Percentiles rank a stretch among this genome's conserved stretches.
phyloP scores from a whole-genome alignment of 2,797 vertebrate genomes.

The Periparus ater region DNA sequence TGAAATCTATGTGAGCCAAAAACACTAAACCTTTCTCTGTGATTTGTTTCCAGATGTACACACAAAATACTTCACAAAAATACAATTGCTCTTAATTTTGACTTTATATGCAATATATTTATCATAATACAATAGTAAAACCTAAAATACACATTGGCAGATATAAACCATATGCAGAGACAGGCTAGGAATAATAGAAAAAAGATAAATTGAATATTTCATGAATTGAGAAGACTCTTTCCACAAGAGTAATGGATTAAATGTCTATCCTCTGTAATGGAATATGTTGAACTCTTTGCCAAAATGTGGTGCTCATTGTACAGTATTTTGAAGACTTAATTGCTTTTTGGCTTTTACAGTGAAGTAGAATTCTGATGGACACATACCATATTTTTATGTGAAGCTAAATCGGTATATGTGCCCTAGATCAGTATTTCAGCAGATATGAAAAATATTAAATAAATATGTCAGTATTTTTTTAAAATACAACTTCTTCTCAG shows the following conservation, averaged over 20 bases:
- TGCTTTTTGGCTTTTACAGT: constrained; percentile 55
- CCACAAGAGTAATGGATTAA: constrained; percentile 51
- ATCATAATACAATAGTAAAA: constrained; percentile 43
- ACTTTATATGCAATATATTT: constrained; percentile 47
- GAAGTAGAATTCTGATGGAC: constrained; percentile 42
- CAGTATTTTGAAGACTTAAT: constrained; percentile 49
- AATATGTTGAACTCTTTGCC: constrained; percentile 48
- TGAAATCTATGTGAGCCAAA: constrained; percentile 14
- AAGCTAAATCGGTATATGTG: constrained; percentile 24
- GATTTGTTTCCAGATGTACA: constrained; percentile 50
- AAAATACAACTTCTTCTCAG: background rate
- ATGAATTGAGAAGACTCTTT: constrained; percentile 49
- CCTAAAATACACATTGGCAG: constrained; percentile 38
- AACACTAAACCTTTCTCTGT: constrained; percentile 24
- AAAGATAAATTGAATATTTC: constrained; percentile 60
- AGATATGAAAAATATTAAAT: constrained; percentile 36
- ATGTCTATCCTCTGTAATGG: constrained; percentile 40
- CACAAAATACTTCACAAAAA: constrained; percentile 29
- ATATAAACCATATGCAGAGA: constrained; percentile 61
- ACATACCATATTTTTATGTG: constrained; percentile 49
- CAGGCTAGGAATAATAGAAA: constrained; percentile 16
- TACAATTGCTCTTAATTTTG: constrained; percentile 56
- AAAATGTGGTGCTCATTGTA: constrained; percentile 62
- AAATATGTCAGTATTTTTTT: constrained; percentile 29
- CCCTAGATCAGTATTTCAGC: constrained; percentile 44